Evolutionary conservation across 2,113 vertebrate genomes (phyloP).

Genomic region (Gorsachius goisagi): DNA sequence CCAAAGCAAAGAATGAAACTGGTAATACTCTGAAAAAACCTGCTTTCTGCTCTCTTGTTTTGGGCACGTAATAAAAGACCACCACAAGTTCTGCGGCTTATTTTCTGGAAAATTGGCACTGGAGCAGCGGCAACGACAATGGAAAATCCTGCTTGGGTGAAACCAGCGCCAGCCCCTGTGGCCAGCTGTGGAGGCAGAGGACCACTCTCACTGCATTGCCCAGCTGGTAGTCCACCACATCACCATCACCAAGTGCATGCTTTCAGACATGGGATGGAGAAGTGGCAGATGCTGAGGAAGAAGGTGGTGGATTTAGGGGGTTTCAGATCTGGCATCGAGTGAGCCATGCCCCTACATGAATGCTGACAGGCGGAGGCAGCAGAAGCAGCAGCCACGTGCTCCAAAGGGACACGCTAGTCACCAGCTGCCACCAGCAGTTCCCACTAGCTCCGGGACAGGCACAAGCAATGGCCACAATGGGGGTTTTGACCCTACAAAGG

Average conservation of each 20-base stretch:
- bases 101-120: background rate
- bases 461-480: rapidly evolving
- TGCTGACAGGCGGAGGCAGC: background rate
- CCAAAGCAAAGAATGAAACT: background rate
- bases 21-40: background rate
- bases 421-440: background rate
- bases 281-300: background rate
- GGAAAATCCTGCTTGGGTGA: background rate
- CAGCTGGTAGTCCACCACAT: background rate
- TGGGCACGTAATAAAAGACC: background rate
- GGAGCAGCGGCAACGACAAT: rapidly evolving
- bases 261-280: background rate
- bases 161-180: background rate
- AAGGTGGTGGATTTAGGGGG: background rate
- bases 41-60: background rate
- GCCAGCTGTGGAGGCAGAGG: background rate
- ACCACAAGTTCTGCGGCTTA: background rate
- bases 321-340: background rate
- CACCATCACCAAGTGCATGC: rapidly evolving
- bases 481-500: background rate
- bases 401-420: background rate
- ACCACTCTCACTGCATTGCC: background rate
- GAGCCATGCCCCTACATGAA: background rate
- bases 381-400: rapidly evolving
- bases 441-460: background rate